Evolutionary conservation across 2,113 vertebrate species (phyloP).

Genomic region (Piprites chloris): DNA sequence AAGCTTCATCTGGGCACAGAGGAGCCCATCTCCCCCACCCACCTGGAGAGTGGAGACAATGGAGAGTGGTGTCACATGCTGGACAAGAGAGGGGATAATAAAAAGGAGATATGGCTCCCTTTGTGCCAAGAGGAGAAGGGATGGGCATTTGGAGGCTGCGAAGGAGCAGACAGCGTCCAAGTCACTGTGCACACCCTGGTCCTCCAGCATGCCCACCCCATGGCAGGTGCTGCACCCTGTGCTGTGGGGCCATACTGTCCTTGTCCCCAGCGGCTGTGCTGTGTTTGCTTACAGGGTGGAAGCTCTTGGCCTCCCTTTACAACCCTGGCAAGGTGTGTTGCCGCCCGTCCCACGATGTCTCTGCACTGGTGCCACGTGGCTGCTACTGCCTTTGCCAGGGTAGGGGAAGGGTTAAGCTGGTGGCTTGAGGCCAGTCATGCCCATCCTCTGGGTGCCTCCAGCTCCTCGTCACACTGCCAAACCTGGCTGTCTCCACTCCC

Average conservation of each 20-base stretch:
- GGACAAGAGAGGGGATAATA: neutral
- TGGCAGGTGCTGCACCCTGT: fast-evolving
- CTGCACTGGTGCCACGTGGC: neutral
- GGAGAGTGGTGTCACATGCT: neutral
- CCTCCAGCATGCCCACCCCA: neutral
- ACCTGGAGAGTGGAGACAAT: neutral
- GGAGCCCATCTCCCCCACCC: neutral
- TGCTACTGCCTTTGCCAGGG: fast-evolving
- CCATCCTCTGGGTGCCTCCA: neutral
- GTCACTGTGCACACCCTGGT: neutral
- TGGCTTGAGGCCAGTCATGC: neutral
- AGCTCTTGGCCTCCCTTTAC: neutral
- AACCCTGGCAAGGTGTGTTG: fast-evolving
- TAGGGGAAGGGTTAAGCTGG: neutral
- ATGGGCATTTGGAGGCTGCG: neutral
- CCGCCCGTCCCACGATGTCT: fast-evolving
- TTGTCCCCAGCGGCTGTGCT: neutral
- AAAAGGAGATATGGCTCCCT: neutral
- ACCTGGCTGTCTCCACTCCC: constrained; percentile 11
- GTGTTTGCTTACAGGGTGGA: constrained; percentile 6
- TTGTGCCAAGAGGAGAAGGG: neutral
- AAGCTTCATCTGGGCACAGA: neutral
- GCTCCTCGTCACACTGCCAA: neutral
- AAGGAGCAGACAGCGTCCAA: neutral
- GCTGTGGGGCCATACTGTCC: fast-evolving